Evolutionary conservation across 1,140 invertebrate genomes (phyloP), one percentile per base, ranked within the genome.

Genomic region (Drosophila sulfurigaster): DNA sequence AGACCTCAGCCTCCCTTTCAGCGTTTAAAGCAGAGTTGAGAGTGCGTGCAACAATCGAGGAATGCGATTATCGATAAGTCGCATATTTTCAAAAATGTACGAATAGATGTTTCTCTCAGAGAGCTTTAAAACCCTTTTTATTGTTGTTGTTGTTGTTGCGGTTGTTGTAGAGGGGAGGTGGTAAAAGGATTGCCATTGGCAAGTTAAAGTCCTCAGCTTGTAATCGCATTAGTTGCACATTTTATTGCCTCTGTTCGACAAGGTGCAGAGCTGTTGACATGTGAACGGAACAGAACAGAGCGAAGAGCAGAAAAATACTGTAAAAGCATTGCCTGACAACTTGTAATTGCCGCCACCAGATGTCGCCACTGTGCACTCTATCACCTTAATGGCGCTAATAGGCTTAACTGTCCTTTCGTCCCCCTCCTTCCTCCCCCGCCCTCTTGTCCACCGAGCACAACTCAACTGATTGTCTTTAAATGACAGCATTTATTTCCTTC

Each of bases 171-270:
- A 10, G 54, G 35, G 15, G 2, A n/a, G 30, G 1, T 30, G 52
- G 28, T 38, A 8, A 13, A 1, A 13, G 32, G 54, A 6, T 32
- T 32, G 30, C 5, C 30, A 38, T 3, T 38, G 35, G 7, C 35
- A 38, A 38, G 35, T 10, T 38, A 38, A 38, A 38, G 35, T 38
- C 35, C 35, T 38, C 35, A 35, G 41, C 25, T 76, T 79, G 85
- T 88, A 88, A 88, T 88, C 83, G 85, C 79, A 88, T 88, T 88
- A 88, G 85, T 81, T 89, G 83, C 83, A 88, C 85, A 83, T 89
- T 89, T 88, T 80, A 87, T 89, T 80, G 70, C 67, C 64, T 67
- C 60, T 67, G 79, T 20, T 59, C 71, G 48, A 54, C 41, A 60
- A 68, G 54, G 28, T 38, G 38, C 30, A 59, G 68, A 64, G 57